Base-by-base conservation (phyloP, 2,888 invertebrate species). In the Andrena flavipes region DNA sequence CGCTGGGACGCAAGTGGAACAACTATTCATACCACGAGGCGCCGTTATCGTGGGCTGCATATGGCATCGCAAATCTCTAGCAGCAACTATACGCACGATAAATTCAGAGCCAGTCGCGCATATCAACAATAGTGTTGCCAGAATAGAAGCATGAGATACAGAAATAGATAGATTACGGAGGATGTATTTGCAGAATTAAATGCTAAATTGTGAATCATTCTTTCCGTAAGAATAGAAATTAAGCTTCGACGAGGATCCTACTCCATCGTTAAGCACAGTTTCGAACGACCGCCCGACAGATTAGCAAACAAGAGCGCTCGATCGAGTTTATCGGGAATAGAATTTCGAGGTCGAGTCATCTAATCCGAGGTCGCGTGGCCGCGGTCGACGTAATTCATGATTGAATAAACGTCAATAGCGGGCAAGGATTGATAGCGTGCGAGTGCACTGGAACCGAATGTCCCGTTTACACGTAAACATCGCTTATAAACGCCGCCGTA, bases 1-100 rank as follows among this genome's bases (percentile, higher is more conserved):
- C 69, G 84, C 82, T 84, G 80, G 85, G 89, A 86, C 85, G 88
- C 86, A 88, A 89, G 85, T 87, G 84, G 88, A 90, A 91, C 89
- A 90, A 84, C 86, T 88, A 88, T 91, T 88, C 89, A 87, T 89
- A 90, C 88, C 81, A 73, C 78, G 80, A 84, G 84, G 86, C 85
- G 80, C 81, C 81, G 84, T 83, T 88, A 85, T 77, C 71, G 86
- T 71, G 74, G 69, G 75, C 74, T 60, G 82, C 63, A 65, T 76
- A 75, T 72, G 68, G 72, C 56, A 79, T 76, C 79, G 71, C 74
- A 71, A 65, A 48, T 62, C 76, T 56, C 62, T 54, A 64, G 62
- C 48, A 26, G 72, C 65, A 71, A 84, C 76, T 84, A 13, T 30
- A 23, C 20, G 42, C 33, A 51, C 51, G 81, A 89, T 90, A 90